Conservation (phyloP, 1,140 invertebrate species). For the Saccostrea glomerata region DNA sequence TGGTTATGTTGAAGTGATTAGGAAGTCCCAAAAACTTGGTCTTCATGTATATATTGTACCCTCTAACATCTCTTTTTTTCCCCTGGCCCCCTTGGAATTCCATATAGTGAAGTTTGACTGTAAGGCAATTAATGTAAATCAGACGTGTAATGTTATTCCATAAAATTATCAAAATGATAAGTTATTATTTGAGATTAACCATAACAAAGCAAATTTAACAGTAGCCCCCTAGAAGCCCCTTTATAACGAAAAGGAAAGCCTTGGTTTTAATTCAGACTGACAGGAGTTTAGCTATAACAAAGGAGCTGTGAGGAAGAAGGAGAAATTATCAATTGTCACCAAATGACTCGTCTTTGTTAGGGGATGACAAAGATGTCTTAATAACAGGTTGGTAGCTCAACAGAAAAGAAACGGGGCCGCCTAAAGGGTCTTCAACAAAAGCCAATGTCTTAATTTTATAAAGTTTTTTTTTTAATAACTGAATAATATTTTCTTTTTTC, state of each 20-base stretch:
- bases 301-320: not conserved
- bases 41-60: no score
- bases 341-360: constrained; percentile 25
- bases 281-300: not conserved
- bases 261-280: constrained; percentile 18
- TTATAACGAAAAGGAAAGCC: not conserved
- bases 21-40: no score
- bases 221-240: not conserved
- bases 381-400: constrained; percentile 27
- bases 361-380: constrained; percentile 33
- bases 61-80: no score
- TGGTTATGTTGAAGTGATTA: no score
- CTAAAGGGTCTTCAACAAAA: not conserved
- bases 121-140: no score
- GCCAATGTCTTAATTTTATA: not conserved
- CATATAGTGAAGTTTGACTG: no score
- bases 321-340: constrained; percentile 29
- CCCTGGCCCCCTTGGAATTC: no score
- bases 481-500: not conserved
- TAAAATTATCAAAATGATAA: no score
- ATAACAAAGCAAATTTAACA: no score
- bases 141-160: no score
- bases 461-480: not conserved
- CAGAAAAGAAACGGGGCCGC: not conserved
- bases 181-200: no score